Percentiles rank a stretch among this genome's conserved stretches.
Evolutionary conservation across 1,140 invertebrate genomes (phyloP).

Genomic region (Drosophila arawakana): DNA sequence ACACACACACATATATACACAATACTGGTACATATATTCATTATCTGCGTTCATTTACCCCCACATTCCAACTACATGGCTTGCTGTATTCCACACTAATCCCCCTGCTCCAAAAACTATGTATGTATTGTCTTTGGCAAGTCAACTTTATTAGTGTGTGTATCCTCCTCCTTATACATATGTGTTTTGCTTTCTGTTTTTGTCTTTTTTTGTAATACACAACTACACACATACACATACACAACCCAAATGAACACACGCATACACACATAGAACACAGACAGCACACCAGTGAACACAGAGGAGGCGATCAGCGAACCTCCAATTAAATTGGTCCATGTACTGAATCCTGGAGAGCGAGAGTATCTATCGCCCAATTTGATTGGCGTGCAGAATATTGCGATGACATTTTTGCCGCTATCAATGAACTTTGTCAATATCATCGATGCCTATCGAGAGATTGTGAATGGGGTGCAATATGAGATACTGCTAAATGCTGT

Average conservation of each 20-base stretch:
- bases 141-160: slow-evolving; percentile 53
- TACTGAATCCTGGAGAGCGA: slow-evolving; percentile 78
- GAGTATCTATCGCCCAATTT: slow-evolving; percentile 82
- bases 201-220: slow-evolving; percentile 54
- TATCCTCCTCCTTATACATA: slow-evolving; percentile 65
- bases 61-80: slow-evolving; percentile 29
- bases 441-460: slow-evolving; percentile 79
- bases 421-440: slow-evolving; percentile 79
- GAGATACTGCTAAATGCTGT: slow-evolving; percentile 76
- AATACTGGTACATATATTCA: slow-evolving; percentile 4
- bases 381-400: slow-evolving; percentile 82
- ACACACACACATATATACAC: slow-evolving; percentile 8
- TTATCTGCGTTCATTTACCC: slow-evolving; percentile 24
- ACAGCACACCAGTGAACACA: slow-evolving; percentile 34
- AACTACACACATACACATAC: slow-evolving; percentile 22
- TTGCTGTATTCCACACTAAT: slow-evolving; percentile 43
- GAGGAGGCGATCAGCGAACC: slow-evolving; percentile 64
- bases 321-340: slow-evolving; percentile 77
- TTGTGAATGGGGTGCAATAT: slow-evolving; percentile 81
- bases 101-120: slow-evolving; percentile 25
- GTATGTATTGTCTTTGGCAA: slow-evolving; percentile 24
- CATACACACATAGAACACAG: slow-evolving; percentile 29
- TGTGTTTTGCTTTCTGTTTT: slow-evolving; percentile 79
- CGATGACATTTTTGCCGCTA: slow-evolving; percentile 78
- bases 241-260: slow-evolving; percentile 14